Base-by-base conservation (phyloP, 2,113 vertebrate species). In the Parus major region DNA sequence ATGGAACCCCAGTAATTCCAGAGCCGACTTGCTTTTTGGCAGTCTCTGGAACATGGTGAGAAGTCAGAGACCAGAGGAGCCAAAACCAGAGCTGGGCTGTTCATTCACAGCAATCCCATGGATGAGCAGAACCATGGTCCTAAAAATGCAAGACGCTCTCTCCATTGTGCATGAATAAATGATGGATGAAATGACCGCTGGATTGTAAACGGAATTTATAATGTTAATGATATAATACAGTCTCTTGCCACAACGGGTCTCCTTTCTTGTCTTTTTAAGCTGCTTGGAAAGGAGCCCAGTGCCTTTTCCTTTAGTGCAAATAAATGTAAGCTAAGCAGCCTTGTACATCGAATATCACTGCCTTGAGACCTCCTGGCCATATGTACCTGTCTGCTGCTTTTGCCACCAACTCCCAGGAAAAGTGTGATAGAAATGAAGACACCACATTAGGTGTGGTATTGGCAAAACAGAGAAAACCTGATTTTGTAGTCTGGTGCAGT, bases 171-270 rank as follows among this genome's bases (percentile, higher is more conserved):
- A 46, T 94, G 94, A 94, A 95, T 96, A 93, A 97, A 96, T 95
- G 92, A 97, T 97, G 85, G 86, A 92, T 90, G 88, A 77, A 94
- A 89, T 56, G 88, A 47, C 61, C 86, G 68, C 86, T 92, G 84
- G 85, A 39, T 72, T 86, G 88, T 93, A 91, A 87, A 76, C 79
- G 88, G 95, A 92, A 95, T 92, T 92, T 92, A 88, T 49, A 69
- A 77, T 92, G 82, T 46, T 72, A 64, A 82, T 52, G 70, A 70
- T 75, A 49, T 20, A 73, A 90, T 71, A 65, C 65, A 50, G 82
- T 21, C 79, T 83, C 44, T 85, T 83, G 83, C 41, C 72, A 52
- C 78, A 23, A 13, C 1, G 20, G 52, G 25, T 77, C 90, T 93
- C 94, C 72, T 89, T 92, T 86, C 89, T 82, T 91, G 70, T 79